Conservation (phyloP, 2,888 invertebrate species). For the Lasioglossum oenotherae region DNA sequence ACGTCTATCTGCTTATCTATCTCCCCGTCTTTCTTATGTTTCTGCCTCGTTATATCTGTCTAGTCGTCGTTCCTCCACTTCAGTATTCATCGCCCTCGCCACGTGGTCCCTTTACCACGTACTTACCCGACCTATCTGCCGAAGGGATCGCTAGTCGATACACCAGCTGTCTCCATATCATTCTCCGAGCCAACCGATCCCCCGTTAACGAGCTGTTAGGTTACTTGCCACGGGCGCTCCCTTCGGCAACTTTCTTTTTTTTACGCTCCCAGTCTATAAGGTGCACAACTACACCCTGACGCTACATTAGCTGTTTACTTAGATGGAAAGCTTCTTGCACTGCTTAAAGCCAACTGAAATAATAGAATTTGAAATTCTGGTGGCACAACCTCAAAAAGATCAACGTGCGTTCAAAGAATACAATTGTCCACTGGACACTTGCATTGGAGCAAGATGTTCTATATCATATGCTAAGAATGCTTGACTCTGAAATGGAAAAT, state of each 20-base stretch:
- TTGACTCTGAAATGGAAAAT: no score
- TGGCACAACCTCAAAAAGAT: not conserved
- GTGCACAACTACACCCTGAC: not conserved
- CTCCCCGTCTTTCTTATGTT: constrained; percentile 38
- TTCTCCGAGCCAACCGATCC: constrained; percentile 25
- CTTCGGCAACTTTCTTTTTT: not conserved
- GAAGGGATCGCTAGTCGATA: constrained; percentile 48
- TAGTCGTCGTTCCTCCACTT: constrained; percentile 37
- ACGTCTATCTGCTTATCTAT: constrained; percentile 54
- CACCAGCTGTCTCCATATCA: constrained; percentile 42
- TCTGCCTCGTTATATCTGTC: constrained; percentile 43
- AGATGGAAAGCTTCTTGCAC: not conserved
- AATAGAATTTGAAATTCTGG: not conserved
- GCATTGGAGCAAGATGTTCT: no score
- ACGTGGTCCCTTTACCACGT: constrained; percentile 24
- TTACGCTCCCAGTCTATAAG: not conserved
- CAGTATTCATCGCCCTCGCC: constrained; percentile 38
- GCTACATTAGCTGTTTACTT: not conserved
- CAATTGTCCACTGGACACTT: no score
- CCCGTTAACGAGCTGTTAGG: not conserved
- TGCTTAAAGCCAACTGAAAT: no score
- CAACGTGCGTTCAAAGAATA: no score
- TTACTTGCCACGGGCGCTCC: not conserved
- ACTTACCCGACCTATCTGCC: constrained; percentile 37
- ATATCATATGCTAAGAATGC: no score